Base-by-base conservation (phyloP, 1,140 invertebrate species). In the Drosophila parabipectinata region DNA sequence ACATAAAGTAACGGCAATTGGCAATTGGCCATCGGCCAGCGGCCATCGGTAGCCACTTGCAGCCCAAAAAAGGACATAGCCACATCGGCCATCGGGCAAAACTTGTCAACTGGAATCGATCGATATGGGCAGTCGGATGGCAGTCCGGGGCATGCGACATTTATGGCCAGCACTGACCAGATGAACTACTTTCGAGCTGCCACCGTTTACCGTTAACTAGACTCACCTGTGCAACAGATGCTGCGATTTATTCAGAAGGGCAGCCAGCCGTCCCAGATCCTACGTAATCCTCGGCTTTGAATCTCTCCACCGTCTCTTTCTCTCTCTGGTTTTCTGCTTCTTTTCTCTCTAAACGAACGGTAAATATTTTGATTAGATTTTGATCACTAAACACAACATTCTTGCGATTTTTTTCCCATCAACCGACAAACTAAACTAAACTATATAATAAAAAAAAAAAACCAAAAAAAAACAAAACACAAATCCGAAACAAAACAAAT, bases 151-250 rank as follows among this genome's bases (percentile, higher is more conserved):
- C 18, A 12, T 2, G 9, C 50, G 72, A 76, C 73, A 66, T 85
- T 87, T 87, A 87, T 85, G 82, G 83, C 60, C 78, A 72, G 54
- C 56, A 68, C 69, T 87, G 82, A 87, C 82, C 82, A 87, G 78
- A 62, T 87, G 82, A 87, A 87, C 82, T 87, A 87, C 82, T 87
- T 87, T 87, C 78, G 41, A 78, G 61, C 32, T 32, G 59, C 41
- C 52, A 32, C 67, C 37, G 39, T 73, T 59, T 87, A 72, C 81
- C 77, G 81, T 84, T 84, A 37, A 32, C 56, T 60, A 28, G 21
- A 64, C 66, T 80, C 58, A 68, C 59, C 77, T 79, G 76, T 37
- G 34, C 34, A 37, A 37, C 34, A 37, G 10, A 37, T 37, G 12
- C 9, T 4, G 10, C 9, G 34, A 10, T 12, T 10, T 10, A 37